Evolutionary conservation across 2,888 invertebrate species (phyloP).

Genomic region (Pyrgus malvae): DNA sequence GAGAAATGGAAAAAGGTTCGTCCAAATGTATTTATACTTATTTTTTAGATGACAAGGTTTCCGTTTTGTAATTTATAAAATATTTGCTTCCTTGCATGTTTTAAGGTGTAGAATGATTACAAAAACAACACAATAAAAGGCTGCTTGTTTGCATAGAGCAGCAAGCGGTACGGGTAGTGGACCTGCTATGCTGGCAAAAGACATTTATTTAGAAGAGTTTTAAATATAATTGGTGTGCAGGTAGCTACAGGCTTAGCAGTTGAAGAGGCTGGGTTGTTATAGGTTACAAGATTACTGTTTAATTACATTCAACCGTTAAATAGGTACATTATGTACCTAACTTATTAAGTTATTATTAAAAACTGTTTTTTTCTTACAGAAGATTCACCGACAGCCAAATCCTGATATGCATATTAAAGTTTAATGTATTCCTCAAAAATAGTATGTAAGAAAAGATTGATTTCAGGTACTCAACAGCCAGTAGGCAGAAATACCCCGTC

Average conservation of each 20-base stretch:
- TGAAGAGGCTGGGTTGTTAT: background rate
- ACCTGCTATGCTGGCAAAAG: background rate
- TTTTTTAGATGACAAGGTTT: background rate
- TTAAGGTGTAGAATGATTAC: slow-evolving; percentile 37
- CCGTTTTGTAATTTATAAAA: too few relatives aligned
- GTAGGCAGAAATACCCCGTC: background rate
- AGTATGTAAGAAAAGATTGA: background rate
- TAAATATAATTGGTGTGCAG: slow-evolving; percentile 5
- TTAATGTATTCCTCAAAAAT: background rate
- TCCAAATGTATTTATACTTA: slow-evolving; percentile 10
- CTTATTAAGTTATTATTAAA: background rate
- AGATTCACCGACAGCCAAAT: background rate
- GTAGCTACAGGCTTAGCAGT: slow-evolving; percentile 5
- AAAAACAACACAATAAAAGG: slow-evolving; percentile 28
- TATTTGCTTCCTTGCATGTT: background rate
- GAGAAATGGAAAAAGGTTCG: slow-evolving; percentile 36
- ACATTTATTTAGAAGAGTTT: slow-evolving; percentile 2
- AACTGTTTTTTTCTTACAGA: background rate
- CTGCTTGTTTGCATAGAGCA: slow-evolving; percentile 2
- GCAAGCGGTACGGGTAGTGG: slow-evolving; percentile 12
- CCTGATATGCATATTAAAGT: background rate
- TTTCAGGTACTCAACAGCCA: background rate
- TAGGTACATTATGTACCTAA: background rate
- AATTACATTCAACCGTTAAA: background rate
- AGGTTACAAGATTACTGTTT: background rate